Evolutionary conservation across 2,888 invertebrate genomes (phyloP), one percentile per base, ranked within the genome.

Genomic region (Cerceris rybyensis): DNA sequence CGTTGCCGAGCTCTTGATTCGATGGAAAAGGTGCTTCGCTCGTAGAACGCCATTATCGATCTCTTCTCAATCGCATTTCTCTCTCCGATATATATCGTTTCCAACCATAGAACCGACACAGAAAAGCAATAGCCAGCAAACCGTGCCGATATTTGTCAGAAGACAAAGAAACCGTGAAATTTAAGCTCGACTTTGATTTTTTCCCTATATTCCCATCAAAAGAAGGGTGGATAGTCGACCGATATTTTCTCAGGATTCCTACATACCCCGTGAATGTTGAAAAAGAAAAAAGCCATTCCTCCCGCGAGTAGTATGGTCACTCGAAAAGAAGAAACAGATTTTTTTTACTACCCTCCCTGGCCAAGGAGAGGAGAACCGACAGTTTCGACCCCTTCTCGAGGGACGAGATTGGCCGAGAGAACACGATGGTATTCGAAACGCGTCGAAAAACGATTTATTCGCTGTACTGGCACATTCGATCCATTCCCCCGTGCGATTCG

Each of bases 381-480:
- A 28, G 28, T 39, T 7, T 28, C 55, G 14, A 9, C 13, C 14
- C 28, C 42, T n/a, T 28, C 59, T 17, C 42, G 42, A 42, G 59
- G 61, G 46, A n/a, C 68, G 58, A 69, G 73, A 69, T 59, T 69
- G 70, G 50, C 61, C 70, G 61, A 49, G 64, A 55, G 55, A 58
- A 42, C 57, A 66, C 28, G 28, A 28, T 28, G 28, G 80, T 78
- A 88, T 88, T 88, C 88, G 84, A 82, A 87, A 77, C 85, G 87
- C 86, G 87, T 87, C 81, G 82, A 81, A 84, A 83, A 78, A 66
- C 86, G 83, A 87, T 88, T 88, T 88, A 85, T 88, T 79, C 79
- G 67, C 7, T 59, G n/a, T 46, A 28, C 41, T 64, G 64, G 59
- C 50, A 39, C 28, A 58, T 50, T 55, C 13, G 41, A 11, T n/a